A percentile compares a stretch with the other conserved stretches of the same genome.
Conservation (phyloP, 2,797 vertebrate species). For the Brachyrhaphis roseni region DNA sequence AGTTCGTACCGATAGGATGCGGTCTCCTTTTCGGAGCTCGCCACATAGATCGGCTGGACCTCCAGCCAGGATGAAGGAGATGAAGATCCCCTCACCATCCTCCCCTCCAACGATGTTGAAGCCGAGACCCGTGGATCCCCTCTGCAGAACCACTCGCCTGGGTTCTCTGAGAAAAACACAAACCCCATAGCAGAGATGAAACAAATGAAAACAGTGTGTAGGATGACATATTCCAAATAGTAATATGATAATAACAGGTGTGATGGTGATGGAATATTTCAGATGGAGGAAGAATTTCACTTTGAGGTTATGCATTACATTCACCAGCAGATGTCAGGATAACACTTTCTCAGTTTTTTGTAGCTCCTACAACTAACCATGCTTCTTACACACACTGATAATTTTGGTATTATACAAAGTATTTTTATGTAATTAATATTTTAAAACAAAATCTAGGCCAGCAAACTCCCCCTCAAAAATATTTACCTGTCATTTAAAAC, state of each 20-base stretch:
- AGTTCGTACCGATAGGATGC: constrained; percentile 90
- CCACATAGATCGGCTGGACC: constrained; percentile 97
- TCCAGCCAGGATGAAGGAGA: constrained; percentile 97
- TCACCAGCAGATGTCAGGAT: constrained; percentile 65
- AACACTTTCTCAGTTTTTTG: constrained; percentile 26
- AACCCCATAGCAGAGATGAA: not conserved
- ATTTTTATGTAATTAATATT: too few species aligned
- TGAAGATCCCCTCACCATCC: constrained; percentile 98
- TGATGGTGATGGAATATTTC: not conserved
- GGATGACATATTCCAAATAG: not conserved
- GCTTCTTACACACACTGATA: not conserved
- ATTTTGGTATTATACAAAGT: too few species aligned
- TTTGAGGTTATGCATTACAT: not conserved
- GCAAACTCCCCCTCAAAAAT: too few species aligned
- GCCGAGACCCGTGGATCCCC: constrained; percentile 94
- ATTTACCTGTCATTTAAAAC: too few species aligned
- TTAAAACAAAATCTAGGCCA: too few species aligned
- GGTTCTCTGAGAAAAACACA: constrained; percentile 81
- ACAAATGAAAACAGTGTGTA: not conserved
- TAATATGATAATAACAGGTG: not conserved
- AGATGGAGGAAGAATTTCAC: not conserved
- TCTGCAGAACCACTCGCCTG: constrained; percentile 93
- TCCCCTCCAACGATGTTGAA: constrained; percentile 99
- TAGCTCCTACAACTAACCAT: not conserved
- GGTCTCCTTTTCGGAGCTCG: constrained; percentile 94